phyloP scores from a whole-genome alignment of 2,888 invertebrate species.

The Gortyna flavago region DNA sequence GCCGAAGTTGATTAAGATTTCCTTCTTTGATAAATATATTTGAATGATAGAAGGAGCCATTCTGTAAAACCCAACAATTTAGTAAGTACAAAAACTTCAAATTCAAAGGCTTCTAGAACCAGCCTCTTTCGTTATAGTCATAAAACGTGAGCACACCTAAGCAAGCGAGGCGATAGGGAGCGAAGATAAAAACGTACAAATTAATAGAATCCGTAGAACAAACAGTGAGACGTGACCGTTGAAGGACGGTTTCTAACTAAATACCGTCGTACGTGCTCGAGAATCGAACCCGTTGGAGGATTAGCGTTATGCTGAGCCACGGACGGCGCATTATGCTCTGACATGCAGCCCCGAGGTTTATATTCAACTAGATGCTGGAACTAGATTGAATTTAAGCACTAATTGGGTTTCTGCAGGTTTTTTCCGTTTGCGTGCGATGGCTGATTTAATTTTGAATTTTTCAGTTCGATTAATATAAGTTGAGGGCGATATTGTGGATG shows the following conservation, averaged over 20 bases:
- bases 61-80: constrained; percentile 23
- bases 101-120: constrained; percentile 32
- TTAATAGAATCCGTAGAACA: constrained; percentile 69
- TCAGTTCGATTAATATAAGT: not conserved
- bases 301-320: constrained; percentile 78
- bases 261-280: constrained; percentile 72
- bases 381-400: constrained; percentile 59
- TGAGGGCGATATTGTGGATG: not conserved
- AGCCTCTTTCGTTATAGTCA: constrained; percentile 40
- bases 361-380: constrained; percentile 52
- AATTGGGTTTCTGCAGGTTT: constrained; percentile 38
- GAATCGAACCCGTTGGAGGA: constrained; percentile 73
- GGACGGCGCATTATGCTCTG: constrained; percentile 74
- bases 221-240: constrained; percentile 71
- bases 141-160: constrained; percentile 61
- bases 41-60: not conserved
- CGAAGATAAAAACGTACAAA: constrained; percentile 61
- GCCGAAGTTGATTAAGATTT: not conserved
- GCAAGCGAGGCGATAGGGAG: constrained; percentile 51
- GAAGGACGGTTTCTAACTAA: constrained; percentile 67
- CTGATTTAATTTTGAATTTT: constrained; percentile 34
- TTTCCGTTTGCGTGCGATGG: constrained; percentile 3
- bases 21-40: not conserved
- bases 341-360: constrained; percentile 65
- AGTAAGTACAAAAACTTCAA: constrained; percentile 33